A percentile compares a stretch with the other conserved stretches of the same genome.
Evolutionary conservation across 2,113 vertebrate genomes (phyloP).

Genomic region (Henicopernis longicauda): DNA sequence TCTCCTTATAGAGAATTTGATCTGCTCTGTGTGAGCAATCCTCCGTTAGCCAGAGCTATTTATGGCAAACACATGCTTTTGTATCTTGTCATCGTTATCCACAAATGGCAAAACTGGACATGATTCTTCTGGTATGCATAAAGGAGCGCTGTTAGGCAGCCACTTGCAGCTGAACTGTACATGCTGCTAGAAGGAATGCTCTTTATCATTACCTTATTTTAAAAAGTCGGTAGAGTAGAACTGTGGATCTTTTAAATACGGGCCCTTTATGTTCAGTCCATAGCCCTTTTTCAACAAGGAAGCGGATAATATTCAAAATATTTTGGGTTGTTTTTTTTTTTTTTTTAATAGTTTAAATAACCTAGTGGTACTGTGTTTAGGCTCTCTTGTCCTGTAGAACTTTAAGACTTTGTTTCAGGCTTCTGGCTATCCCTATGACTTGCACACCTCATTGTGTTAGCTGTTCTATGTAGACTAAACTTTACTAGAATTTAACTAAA

Average conservation of each 20-base stretch:
- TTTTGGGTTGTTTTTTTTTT: not conserved
- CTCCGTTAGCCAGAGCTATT: conserved; percentile 88
- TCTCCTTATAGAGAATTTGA: conserved; percentile 89
- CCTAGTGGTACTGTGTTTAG: not conserved
- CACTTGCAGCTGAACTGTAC: conserved; percentile 51
- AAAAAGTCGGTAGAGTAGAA: conserved; percentile 20
- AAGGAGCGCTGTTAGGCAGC: conserved; percentile 69
- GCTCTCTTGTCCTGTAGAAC: conserved; percentile 60
- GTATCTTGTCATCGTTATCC: conserved; percentile 94
- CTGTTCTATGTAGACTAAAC: conserved; percentile 64
- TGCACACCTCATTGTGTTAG: conserved; percentile 58
- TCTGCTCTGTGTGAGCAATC: conserved; percentile 79
- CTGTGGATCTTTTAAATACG: not conserved
- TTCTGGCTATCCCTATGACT: conserved; percentile 66
- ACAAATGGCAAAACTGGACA: conserved; percentile 92
- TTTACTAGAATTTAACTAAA: conserved; percentile 55
- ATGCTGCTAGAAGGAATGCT: conserved; percentile 60
- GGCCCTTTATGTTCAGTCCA: not conserved
- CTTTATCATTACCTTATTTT: conserved; percentile 54
- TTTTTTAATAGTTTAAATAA: not conserved
- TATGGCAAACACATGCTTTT: conserved; percentile 94
- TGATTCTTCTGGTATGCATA: conserved; percentile 79
- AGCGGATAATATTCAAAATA: not conserved
- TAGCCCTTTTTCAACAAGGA: not conserved
- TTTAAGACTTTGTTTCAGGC: conserved; percentile 66